Base-by-base conservation (phyloP, 2,797 vertebrate genomes). In the Rhynchonycteris naso region DNA sequence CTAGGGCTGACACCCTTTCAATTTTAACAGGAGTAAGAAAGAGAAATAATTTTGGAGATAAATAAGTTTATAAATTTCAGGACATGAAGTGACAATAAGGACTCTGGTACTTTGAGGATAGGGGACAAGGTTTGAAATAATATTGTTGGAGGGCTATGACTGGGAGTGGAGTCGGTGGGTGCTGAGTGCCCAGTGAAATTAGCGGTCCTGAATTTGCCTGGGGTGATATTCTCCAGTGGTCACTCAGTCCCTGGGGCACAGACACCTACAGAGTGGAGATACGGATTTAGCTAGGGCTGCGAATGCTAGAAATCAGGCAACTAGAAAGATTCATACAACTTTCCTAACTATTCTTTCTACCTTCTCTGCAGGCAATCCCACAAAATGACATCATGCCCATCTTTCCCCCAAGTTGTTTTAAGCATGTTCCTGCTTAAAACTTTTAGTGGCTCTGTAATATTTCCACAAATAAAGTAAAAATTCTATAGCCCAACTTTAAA, bases 381-480 rank as follows among this genome's bases (percentile, higher is more conserved):
- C 54, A 83, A 33, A 82, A 63, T 58, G 24, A 91, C 72, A 12
- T 80, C 33, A 74, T 26, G 24, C 33, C 9, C n/a, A 79, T 78
- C 18, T 79, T 80, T 12, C 30, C 16, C 18, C 38, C 14, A 65
- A 71, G 66, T 66, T 75, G 81, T 61, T 81, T 71, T 61, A n/a
- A 74, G 33, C 21, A 14, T 86, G 47, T 58, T 80, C 58, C 26
- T 58, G 26, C 56, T 88, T 91, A 54, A 68, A 52, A 35, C 43
- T 28, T 75, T 63, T n/a, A 65, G 28, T 88, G 58, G 15, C 52
- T 68, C n/a, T 80, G 47, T 61, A 76, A 30, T 87, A 30, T 14
- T 54, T 85, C 79, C 14, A 75, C 80, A 92, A 95, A 58, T 71
- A 78, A 81, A 87, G 52, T 69, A 69, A 28, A 74, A 47, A 74